phyloP scores from a whole-genome alignment of 1,140 invertebrate species.

The Pristionchus pacificus region DNA sequence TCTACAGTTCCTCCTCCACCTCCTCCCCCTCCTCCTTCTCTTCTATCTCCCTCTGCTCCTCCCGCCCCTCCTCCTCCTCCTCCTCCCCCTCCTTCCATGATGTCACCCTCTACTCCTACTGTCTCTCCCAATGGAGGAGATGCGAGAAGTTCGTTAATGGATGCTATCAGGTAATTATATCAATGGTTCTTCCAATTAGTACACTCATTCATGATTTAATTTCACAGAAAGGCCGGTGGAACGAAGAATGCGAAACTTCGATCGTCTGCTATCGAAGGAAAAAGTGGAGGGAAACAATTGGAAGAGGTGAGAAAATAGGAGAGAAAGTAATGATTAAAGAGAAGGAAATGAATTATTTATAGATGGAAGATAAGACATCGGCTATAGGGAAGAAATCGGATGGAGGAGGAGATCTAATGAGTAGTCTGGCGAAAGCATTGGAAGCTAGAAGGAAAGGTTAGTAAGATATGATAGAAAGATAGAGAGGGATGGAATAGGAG shows the following conservation, averaged over 20 bases:
- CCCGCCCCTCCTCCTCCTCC: too few relatives aligned
- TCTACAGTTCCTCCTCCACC: constrained; percentile 13
- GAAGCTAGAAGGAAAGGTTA: constrained; percentile 26
- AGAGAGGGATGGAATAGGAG: too few relatives aligned
- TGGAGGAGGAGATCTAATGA: constrained; percentile 25
- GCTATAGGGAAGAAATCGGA: too few relatives aligned
- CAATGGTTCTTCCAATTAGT: too few relatives aligned
- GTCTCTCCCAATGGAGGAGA: not conserved
- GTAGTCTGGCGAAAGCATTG: constrained; percentile 20
- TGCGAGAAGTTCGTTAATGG: too few relatives aligned
- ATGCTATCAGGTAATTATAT: too few relatives aligned
- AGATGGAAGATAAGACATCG: too few relatives aligned
- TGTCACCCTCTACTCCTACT: constrained; percentile 3
- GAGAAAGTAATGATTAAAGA: not conserved
- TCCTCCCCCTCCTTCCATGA: constrained; percentile 14
- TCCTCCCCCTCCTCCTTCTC: constrained; percentile 8
- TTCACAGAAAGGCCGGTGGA: too few relatives aligned
- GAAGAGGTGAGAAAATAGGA: not conserved
- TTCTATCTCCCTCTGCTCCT: constrained; percentile 2
- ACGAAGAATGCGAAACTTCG: too few relatives aligned
- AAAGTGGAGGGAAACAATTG: not conserved
- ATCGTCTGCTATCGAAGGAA: too few relatives aligned
- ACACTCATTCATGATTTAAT: too few relatives aligned
- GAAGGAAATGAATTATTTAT: not conserved
- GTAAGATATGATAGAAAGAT: not conserved